Evolutionary conservation across 2,797 vertebrate species (phyloP), one percentile per base, ranked within the genome.

Genomic region (Coracias cyanogaster): DNA sequence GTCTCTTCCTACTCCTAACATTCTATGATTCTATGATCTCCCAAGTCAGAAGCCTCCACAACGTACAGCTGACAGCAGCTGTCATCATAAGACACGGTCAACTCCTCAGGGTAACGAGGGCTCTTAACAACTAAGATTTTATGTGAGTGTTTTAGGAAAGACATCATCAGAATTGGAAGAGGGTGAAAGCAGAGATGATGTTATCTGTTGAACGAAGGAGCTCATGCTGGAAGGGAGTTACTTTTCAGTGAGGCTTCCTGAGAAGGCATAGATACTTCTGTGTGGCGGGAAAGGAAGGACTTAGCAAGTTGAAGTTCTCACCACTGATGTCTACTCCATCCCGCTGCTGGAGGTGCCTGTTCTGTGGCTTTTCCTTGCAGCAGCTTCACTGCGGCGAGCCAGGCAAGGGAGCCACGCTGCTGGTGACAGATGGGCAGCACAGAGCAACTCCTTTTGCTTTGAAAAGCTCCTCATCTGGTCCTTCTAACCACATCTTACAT

Each of bases 61-160:
- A 94, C 4, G 41, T 83, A 96, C 49, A 97, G 95, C 84, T 95
- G 95, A 98, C 93, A 83, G 46, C 37, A 94, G 79, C n/a, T 98
- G 97, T 97, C 98, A 97, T 86, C 71, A 0, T 64, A 72, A 67
- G 82, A 96, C 52, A 96, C 81, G 87, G 95, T 64, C 91, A 97
- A 96, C 82, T 96, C 69, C 80, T 89, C 84, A 11, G 64, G 55
- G 69, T 55, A 94, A 91, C 1, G 1, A 82, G 37, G n/a, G n/a
- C 90, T 90, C 88, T 81, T 46, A 93, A 91, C 76, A 95, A 95
- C 89, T 77, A 96, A 52, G 55, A 74, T 81, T 72, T 93, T 85
- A 89, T 39, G 60, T 86, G 52, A 78, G 48, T 66, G 21, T 17
- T 51, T 49, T 46, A 54, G 52, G 58, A 90, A 90, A 91, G 66